These are phyloP conservation scores for Bucorvus abyssinicus DNA, from an alignment of 2,797 vertebrate species.

Conservation along the genomic window DNA sequence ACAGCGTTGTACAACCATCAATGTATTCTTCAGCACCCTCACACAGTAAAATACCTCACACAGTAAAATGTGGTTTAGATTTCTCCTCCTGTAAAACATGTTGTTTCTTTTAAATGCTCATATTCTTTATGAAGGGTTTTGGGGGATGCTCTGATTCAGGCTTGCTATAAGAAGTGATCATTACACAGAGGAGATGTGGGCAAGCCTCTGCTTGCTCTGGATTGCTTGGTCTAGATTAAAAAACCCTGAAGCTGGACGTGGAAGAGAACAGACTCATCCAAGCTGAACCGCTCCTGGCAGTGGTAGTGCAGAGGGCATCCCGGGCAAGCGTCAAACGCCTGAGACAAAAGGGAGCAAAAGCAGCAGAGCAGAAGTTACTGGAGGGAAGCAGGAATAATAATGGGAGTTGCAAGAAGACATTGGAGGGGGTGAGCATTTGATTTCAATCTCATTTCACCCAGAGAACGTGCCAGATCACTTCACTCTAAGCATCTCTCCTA, in stretches of 20 bases:
- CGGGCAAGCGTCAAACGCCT: neutral
- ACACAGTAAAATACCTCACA: neutral
- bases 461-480: neutral
- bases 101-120: neutral
- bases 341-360: neutral
- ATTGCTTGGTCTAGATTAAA: neutral
- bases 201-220: neutral
- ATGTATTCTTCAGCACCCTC: neutral
- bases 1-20: too few species aligned
- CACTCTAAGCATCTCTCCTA: neutral
- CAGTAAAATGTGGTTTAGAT: too few species aligned
- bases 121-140: neutral
- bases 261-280: neutral
- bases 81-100: neutral
- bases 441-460: neutral
- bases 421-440: neutral
- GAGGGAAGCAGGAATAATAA: neutral
- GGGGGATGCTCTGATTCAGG: fast-evolving
- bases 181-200: neutral
- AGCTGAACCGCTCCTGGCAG: neutral
- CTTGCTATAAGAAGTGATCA: neutral
- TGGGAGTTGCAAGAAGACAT: neutral
- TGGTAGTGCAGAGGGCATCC: neutral
- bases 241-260: neutral
- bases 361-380: neutral